phyloP scores from a whole-genome alignment of 2,888 invertebrate species.

The Stenoptilia bipunctidactyla region DNA sequence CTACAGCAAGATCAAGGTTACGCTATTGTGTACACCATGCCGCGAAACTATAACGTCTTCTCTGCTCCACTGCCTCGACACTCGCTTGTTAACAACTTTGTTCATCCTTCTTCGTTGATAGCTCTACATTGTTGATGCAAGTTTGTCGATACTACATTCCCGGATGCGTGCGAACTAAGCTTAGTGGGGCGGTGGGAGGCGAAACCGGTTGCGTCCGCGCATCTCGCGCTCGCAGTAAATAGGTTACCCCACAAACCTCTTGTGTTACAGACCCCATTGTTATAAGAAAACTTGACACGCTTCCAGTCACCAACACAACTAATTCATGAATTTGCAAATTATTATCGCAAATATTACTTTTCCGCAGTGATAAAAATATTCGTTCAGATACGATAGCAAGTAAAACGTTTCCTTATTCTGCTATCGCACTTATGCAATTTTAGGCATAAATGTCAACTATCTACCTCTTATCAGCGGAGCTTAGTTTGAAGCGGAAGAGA shows the following conservation, averaged over 20 bases:
- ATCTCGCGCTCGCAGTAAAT: conserved; percentile 51
- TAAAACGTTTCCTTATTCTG: conserved; percentile 47
- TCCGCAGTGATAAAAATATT: conserved; percentile 28
- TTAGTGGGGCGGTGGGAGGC: conserved; percentile 23
- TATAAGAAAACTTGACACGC: not conserved
- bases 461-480: not conserved
- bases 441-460: conserved; percentile 17
- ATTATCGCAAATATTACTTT: conserved; percentile 27
- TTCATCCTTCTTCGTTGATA: conserved; percentile 14
- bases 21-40: conserved; percentile 22
- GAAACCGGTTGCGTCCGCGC: conserved; percentile 45
- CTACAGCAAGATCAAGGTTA: conserved; percentile 64
- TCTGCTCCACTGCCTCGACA: conserved; percentile 8
- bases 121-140: conserved; percentile 41
- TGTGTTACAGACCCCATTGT: conserved; percentile 43
- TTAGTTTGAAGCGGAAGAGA: conserved; percentile 20
- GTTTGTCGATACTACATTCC: conserved; percentile 35
- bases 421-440: conserved; percentile 27
- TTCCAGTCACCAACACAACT: not conserved
- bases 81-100: conserved; percentile 16
- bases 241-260: conserved; percentile 69
- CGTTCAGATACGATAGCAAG: conserved; percentile 23
- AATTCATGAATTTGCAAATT: conserved; percentile 32
- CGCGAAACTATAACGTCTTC: not conserved
- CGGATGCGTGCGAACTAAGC: conserved; percentile 17